Evolutionary conservation across 2,888 invertebrate species (phyloP).

Genomic region (Hartigia nigra): DNA sequence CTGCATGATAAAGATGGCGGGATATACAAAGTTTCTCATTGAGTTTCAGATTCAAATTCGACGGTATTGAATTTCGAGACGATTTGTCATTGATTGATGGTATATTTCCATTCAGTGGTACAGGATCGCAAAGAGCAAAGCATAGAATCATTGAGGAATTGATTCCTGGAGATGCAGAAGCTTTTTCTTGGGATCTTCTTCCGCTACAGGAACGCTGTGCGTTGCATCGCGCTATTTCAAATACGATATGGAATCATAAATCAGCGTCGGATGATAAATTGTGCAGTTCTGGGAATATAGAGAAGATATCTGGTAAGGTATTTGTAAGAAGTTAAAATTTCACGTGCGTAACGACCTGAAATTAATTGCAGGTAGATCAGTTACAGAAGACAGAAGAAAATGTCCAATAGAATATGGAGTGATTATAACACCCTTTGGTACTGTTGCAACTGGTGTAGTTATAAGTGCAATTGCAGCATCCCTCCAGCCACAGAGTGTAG

Average conservation of each 20-base stretch:
- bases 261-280: conserved; percentile 28
- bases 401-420: conserved; percentile 78
- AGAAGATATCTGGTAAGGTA: conserved; percentile 43
- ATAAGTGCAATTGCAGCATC: conserved; percentile 73
- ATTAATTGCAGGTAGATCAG: conserved; percentile 31
- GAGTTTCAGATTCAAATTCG: conserved; percentile 48
- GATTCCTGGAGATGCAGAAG: conserved; percentile 41
- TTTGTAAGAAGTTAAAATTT: background rate
- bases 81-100: conserved; percentile 34
- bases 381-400: conserved; percentile 60
- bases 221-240: conserved; percentile 53
- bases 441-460: conserved; percentile 71
- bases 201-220: conserved; percentile 49
- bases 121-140: conserved; percentile 46
- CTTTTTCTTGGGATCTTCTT: conserved; percentile 43
- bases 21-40: background rate
- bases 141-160: conserved; percentile 51
- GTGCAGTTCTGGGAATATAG: conserved; percentile 37
- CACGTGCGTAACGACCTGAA: background rate
- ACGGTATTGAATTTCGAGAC: conserved; percentile 46
- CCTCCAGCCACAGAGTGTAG: conserved; percentile 71
- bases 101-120: conserved; percentile 47
- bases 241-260: conserved; percentile 44
- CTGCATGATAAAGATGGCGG: background rate
- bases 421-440: conserved; percentile 73